phyloP scores from a whole-genome alignment of 2,113 vertebrate genomes.

The Orycteropus afer region DNA sequence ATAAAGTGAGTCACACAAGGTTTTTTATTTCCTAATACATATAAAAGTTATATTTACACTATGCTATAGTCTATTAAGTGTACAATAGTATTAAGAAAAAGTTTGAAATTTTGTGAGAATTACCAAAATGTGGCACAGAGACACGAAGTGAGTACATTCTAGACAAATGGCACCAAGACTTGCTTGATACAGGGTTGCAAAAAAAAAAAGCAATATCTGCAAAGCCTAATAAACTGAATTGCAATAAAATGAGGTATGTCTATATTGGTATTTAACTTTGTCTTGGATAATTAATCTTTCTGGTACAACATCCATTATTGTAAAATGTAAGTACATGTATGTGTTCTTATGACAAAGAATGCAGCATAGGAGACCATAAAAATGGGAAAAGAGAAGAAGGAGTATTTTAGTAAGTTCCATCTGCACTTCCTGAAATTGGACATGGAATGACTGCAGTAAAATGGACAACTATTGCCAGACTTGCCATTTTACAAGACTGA shows the following conservation, averaged over 20 bases:
- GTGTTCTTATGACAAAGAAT: neutral
- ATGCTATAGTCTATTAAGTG: neutral
- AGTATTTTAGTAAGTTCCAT: neutral
- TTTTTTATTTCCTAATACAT: neutral
- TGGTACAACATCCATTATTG: neutral
- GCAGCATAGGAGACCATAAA: neutral
- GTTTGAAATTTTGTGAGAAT: neutral
- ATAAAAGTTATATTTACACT: neutral
- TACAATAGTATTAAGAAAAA: neutral
- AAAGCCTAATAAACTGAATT: neutral
- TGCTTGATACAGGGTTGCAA: neutral
- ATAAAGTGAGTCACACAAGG: neutral
- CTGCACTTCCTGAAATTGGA: neutral
- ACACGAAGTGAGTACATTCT: neutral
- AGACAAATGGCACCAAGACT: neutral
- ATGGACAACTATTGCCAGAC: neutral
- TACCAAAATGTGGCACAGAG: neutral
- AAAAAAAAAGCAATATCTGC: neutral
- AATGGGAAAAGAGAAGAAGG: neutral
- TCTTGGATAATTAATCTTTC: constrained; percentile 19
- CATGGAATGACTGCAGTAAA: neutral
- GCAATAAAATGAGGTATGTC: neutral
- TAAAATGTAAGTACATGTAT: neutral
- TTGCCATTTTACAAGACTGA: neutral
- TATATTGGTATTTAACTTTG: constrained; percentile 31